Percentiles rank a stretch among this genome's conserved stretches.
Conservation (phyloP, 1,140 invertebrate genomes). For the Aphidius ervi region DNA sequence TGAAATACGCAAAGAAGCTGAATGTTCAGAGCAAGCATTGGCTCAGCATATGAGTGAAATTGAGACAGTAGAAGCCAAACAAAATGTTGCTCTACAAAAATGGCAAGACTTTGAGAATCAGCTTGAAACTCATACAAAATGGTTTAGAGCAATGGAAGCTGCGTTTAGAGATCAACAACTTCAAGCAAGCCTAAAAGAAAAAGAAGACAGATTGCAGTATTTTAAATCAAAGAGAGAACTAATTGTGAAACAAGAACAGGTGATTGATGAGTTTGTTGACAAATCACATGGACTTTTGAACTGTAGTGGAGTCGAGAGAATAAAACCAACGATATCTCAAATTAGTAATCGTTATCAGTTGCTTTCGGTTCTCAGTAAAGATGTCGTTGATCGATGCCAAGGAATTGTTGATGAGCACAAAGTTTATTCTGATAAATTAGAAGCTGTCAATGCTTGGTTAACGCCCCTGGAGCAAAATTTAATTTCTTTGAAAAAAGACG, state of each 20-base stretch:
- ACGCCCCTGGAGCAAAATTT: constrained; percentile 72
- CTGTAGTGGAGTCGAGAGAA: constrained; percentile 75
- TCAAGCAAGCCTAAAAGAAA: constrained; percentile 75
- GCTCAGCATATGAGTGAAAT: constrained; percentile 65
- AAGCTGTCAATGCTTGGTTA: constrained; percentile 74
- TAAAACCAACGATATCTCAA: constrained; percentile 85
- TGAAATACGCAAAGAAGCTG: constrained; percentile 69
- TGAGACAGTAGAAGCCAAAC: constrained; percentile 61
- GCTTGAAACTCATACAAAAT: constrained; percentile 73
- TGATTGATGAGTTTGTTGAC: constrained; percentile 86
- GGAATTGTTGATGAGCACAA: constrained; percentile 81
- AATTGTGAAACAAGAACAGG: constrained; percentile 71
- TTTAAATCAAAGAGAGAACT: constrained; percentile 71
- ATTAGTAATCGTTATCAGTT: constrained; percentile 84
- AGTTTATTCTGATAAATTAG: constrained; percentile 72
- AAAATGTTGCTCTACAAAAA: constrained; percentile 70
- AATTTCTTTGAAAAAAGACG: constrained; percentile 54
- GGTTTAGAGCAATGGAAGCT: constrained; percentile 80
- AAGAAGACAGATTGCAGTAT: constrained; percentile 69
- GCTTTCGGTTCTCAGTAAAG: constrained; percentile 77
- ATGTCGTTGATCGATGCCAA: constrained; percentile 83
- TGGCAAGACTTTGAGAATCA: constrained; percentile 86
- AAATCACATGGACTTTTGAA: constrained; percentile 82
- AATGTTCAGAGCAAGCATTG: constrained; percentile 63
- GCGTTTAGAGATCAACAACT: constrained; percentile 81